Evolutionary conservation across 2,888 invertebrate genomes (phyloP), one percentile per base, ranked within the genome.

Genomic region (Amiota mariae): DNA sequence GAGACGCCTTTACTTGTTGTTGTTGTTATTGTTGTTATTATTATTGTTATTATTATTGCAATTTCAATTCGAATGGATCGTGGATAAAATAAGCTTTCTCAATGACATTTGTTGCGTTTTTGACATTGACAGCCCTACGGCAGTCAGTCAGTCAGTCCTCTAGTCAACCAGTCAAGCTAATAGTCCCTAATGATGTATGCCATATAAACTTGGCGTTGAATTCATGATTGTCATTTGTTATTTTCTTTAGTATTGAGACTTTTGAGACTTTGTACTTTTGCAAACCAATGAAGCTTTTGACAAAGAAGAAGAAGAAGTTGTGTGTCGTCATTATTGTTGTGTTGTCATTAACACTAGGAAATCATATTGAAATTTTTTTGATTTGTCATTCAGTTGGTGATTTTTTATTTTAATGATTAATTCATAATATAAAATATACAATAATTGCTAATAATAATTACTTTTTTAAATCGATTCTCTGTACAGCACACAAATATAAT

Each of bases 91-190:
- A 54, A 51, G 18, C 54, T 13, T 46, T 63, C 77, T 71, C 78
- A 78, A 82, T 80, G 80, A 82, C 79, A 79, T 78, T 76, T 74
- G 76, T 77, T 61, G 78, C 75, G 76, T 46, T 71, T 76, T 80
- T 82, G 85, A 85, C 86, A 85, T 81, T 86, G 87, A 84, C 87
- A 81, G 82, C 80, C 73, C 51, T 47, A 20, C 64, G 67, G 63
- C 56, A 36, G 15, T 13, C 49, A 48, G 18, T 46, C 71, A 67
- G 68, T 13, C 66, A 68, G 2, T 36, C 71, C 73, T 67, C 24
- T 3, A 36, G 36, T 36, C 36, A 36, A 36, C 36, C 36, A 36
- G 36, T 36, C 36, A 36, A 0, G 36, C 36, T 36, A 36, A 36
- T 36, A 36, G 36, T 36, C 67, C 73, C 73, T 77, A 77, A 79